Evolutionary conservation across 2,113 vertebrate genomes (phyloP).

Genomic region (Zootoca vivipara): DNA sequence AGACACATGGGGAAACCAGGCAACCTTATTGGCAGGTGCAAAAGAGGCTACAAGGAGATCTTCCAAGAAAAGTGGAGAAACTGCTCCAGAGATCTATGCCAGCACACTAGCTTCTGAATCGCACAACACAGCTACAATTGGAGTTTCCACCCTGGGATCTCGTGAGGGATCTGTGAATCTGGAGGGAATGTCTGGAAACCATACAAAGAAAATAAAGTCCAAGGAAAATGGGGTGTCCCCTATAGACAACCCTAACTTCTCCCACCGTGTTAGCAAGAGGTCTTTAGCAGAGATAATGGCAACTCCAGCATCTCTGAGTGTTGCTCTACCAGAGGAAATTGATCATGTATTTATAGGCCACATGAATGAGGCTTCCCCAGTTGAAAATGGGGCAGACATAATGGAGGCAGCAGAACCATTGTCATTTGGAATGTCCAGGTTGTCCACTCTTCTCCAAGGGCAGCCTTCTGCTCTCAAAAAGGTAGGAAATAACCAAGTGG

Average conservation of each 20-base stretch:
- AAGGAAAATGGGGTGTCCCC: background rate
- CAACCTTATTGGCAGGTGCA: no score
- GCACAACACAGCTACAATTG: background rate
- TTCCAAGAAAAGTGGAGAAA: background rate
- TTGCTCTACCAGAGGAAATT: background rate
- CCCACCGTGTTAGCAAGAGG: background rate
- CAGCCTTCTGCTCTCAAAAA: background rate
- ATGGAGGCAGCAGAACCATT: background rate
- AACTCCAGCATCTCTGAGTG: background rate
- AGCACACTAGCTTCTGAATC: background rate
- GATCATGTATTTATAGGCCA: background rate
- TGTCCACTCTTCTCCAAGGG: background rate
- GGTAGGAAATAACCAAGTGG: background rate
- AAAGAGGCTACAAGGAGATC: background rate
- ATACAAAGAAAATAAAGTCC: no score
- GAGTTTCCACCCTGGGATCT: background rate
- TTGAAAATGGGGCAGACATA: background rate
- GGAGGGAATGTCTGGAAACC: background rate
- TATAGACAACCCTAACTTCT: background rate
- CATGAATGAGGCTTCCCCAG: background rate
- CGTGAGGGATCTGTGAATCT: background rate
- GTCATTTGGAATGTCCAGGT: background rate
- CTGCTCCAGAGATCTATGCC: no score
- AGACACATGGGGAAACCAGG: background rate
- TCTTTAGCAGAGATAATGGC: background rate